phyloP scores from a whole-genome alignment of 2,797 vertebrate species.

The Chelon labrosus region DNA sequence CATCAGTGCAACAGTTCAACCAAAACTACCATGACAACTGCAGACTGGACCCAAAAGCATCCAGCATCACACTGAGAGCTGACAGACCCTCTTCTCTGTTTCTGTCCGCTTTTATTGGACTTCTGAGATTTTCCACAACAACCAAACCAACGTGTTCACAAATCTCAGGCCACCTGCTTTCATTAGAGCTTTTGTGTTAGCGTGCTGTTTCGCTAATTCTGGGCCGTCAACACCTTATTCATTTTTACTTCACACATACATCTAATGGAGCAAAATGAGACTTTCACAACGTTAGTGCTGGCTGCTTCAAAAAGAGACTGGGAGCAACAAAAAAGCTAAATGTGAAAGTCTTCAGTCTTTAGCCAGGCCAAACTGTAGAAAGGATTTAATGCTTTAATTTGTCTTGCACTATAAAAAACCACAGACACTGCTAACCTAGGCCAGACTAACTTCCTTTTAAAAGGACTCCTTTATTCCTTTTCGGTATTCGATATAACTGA shows the following conservation, averaged over 20 bases:
- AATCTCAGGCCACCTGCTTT: constrained; percentile 29
- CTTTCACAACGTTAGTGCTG: background rate
- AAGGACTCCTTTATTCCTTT: no score
- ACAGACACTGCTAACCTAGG: no score
- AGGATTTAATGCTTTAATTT: no score
- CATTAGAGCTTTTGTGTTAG: constrained; percentile 4
- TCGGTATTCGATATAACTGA: no score
- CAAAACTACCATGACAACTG: constrained; percentile 80
- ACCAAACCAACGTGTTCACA: constrained; percentile 34
- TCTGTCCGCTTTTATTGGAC: constrained; percentile 24
- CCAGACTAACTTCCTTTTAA: no score
- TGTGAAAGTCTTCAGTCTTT: no score
- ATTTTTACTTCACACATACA: background rate
- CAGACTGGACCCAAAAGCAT: constrained; percentile 63
- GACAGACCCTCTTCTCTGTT: constrained; percentile 25
- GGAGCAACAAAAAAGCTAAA: no score
- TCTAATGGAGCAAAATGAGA: background rate
- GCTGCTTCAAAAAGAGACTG: background rate
- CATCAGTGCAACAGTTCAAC: constrained; percentile 67
- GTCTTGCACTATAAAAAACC: no score
- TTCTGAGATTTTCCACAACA: constrained; percentile 37
- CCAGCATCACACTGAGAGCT: constrained; percentile 57
- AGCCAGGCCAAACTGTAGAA: no score
- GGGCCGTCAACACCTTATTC: background rate
- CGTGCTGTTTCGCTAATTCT: constrained; percentile 16